phyloP scores from a whole-genome alignment of 2,797 vertebrate genomes.

The Mycteria americana region DNA sequence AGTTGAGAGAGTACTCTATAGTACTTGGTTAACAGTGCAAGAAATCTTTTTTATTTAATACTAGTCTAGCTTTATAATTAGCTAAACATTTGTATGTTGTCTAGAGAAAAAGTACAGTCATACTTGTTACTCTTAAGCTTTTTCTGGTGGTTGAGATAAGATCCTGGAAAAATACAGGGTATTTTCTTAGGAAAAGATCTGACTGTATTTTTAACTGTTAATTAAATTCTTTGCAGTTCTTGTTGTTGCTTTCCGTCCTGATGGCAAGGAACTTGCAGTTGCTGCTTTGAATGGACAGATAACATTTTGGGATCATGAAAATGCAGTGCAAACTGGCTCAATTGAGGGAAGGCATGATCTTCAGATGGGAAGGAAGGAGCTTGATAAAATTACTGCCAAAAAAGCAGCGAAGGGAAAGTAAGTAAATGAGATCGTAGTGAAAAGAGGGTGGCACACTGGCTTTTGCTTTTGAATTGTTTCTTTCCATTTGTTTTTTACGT shows the following conservation, averaged over 20 bases:
- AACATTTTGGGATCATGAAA: conserved; percentile 90
- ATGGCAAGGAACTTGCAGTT: conserved; percentile 90
- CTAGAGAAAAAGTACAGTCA: neutral
- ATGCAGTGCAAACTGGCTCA: conserved; percentile 82
- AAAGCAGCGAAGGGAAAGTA: conserved; percentile 94
- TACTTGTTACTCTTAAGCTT: neutral
- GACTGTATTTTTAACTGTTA: neutral
- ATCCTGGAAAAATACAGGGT: neutral
- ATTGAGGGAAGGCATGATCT: conserved; percentile 90
- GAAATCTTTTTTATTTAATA: neutral
- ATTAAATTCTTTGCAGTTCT: conserved; percentile 74
- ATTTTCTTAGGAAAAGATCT: neutral
- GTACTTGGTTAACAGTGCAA: neutral
- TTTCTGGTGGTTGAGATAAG: neutral
- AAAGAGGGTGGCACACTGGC: neutral
- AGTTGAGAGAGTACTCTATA: neutral
- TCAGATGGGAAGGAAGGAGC: conserved; percentile 89
- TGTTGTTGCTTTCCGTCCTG: conserved; percentile 86
- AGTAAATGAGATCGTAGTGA: conserved; percentile 51
- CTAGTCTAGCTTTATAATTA: neutral
- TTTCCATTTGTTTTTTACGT: rapidly evolving
- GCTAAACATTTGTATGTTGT: neutral
- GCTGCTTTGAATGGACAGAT: conserved; percentile 90
- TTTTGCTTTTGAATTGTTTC: neutral
- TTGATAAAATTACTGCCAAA: conserved; percentile 94